A percentile compares a stretch with the other conserved stretches of the same genome.
These are phyloP conservation scores for Sitobion miscanthi DNA, from an alignment of 1,140 invertebrate species.

Conservation along the genomic window DNA sequence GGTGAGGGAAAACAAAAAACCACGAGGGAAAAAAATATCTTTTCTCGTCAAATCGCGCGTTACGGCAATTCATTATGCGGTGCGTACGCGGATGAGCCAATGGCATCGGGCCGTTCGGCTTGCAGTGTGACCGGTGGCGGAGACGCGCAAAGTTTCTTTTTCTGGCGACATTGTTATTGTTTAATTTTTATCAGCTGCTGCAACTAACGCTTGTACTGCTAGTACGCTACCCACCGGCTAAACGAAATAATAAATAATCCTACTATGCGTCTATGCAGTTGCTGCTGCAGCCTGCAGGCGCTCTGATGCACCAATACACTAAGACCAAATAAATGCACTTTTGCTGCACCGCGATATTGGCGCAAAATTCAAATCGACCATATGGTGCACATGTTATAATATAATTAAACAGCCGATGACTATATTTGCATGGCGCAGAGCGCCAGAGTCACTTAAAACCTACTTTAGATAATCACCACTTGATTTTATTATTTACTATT, in stretches of 20 bases:
- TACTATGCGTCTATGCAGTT: no score
- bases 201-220: not conserved
- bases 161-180: not conserved
- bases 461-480: no score
- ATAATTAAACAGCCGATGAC: no score
- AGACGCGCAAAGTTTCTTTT: not conserved
- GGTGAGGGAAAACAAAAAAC: not conserved
- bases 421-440: no score
- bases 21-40: not conserved
- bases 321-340: not conserved
- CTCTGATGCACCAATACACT: no score
- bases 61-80: not conserved
- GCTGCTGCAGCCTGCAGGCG: no score
- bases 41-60: not conserved
- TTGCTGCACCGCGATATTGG: not conserved
- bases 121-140: not conserved
- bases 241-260: not conserved
- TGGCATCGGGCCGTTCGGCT: not conserved
- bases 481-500: no score
- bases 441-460: no score
- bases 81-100: not conserved
- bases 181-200: constrained; percentile 32
- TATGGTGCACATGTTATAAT: no score
- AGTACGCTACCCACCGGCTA: not conserved
- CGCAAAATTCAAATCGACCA: not conserved